phyloP scores from a whole-genome alignment of 2,113 vertebrate genomes.

The Thamnophis sirtalis region DNA sequence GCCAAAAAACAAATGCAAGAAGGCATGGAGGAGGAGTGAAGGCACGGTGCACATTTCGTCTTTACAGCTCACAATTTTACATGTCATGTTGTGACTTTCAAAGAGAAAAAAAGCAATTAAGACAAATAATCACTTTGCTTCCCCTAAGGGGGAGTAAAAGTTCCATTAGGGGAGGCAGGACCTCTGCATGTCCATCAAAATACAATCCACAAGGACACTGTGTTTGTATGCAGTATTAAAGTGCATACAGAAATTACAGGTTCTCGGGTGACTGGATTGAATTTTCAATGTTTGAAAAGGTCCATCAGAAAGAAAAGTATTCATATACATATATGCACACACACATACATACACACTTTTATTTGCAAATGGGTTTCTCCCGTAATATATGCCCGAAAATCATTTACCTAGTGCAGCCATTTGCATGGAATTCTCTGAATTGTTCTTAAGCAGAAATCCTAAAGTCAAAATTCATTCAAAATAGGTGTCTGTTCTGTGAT shows the following conservation, averaged over 20 bases:
- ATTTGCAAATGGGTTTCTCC: neutral
- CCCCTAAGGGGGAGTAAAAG: neutral
- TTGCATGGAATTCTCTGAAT: neutral
- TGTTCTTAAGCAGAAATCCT: conserved; percentile 1
- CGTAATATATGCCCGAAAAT: neutral
- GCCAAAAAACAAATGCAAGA: neutral
- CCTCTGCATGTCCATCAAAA: conserved; percentile 8
- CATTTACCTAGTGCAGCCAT: neutral
- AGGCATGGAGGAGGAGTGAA: neutral
- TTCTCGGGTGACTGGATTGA: conserved; percentile 5
- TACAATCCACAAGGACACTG: neutral
- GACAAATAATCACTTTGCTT: conserved; percentile 13
- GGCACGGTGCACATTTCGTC: neutral
- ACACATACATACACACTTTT: neutral
- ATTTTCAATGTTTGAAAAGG: conserved; percentile 12
- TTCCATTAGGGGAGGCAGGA: conserved; percentile 13
- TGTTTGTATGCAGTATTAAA: neutral
- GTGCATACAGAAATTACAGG: neutral
- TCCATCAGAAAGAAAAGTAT: neutral
- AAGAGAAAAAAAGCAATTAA: conserved; percentile 28
- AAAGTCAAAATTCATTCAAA: conserved; percentile 10
- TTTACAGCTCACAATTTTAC: neutral
- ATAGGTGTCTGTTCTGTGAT: neutral
- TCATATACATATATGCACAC: neutral
- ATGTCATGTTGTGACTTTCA: conserved; percentile 13